Base-by-base conservation (phyloP, 2,113 vertebrate species). In the Neolamprologus toae region DNA sequence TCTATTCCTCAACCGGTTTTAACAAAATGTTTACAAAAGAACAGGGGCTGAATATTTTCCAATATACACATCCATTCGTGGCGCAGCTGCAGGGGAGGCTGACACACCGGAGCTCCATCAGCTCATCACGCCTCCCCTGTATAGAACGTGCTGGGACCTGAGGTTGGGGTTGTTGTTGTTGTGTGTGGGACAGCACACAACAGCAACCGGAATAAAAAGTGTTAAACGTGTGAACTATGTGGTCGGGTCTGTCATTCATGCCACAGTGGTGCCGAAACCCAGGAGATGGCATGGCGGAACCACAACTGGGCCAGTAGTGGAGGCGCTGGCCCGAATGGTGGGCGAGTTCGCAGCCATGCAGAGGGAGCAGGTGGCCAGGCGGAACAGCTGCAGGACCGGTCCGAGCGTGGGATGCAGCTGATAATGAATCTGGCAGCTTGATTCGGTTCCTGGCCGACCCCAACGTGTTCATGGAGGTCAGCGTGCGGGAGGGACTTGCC, bases 11-110 rank as follows among this genome's bases (percentile, higher is more conserved):
- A 63, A 33, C 16, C 0, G 0, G 2, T 73, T 73, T 73, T 73
- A 28, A 47, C 14, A 28, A 0, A 47, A 76, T 47, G 13, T 73
- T 16, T 26, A 0, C 2, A 3, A 73, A 9, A 73, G 21, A 26
- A 23, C 68, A 73, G 68, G 21, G 3, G 14, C 12, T 42, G n/a
- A 10, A 45, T 45, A 71, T 71, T 42, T 71, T 42, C 66, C 66
- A 7, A 9, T 42, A 42, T 26, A 3, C 5, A 71, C 21, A 71
- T 45, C 37, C 37, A 23, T 42, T 33, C 9, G 28, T 61, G 57
- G 28, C 0, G 9, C 1, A 1, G 16, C 57, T 61, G 57, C 57
- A 61, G 9, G 57, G 16, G 57, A 19, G 17, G 6, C 59, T 35
- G 59, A 35, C 17, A 63, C 59, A 35, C 17, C 4, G 17, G 31